phyloP scores from a whole-genome alignment of 2,888 invertebrate genomes.

The Ganaspis brasiliensis region DNA sequence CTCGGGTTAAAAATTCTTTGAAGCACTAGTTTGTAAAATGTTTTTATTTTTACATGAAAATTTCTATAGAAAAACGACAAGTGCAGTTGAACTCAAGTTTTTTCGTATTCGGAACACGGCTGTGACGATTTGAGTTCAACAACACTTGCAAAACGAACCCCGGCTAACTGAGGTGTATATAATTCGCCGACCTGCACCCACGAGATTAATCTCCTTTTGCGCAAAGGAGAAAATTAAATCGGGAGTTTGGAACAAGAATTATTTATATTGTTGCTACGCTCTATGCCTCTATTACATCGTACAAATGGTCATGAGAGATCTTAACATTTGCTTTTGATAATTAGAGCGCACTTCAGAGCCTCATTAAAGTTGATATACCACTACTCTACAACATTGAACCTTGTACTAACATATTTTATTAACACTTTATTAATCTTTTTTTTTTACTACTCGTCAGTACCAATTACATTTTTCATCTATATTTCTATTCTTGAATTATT shows the following conservation, averaged over 20 bases:
- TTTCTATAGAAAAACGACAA: neutral
- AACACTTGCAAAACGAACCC: constrained; percentile 40
- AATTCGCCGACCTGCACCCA: constrained; percentile 17
- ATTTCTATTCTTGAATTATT: neutral
- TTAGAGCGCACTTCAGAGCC: constrained; percentile 2
- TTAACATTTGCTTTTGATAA: constrained; percentile 8
- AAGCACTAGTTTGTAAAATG: neutral
- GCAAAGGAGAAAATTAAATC: constrained; percentile 7
- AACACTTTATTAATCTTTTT: neutral
- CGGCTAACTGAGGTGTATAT: constrained; percentile 31
- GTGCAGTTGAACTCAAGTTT: neutral
- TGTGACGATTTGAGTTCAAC: constrained; percentile 30
- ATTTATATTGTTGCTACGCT: neutral
- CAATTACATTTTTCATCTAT: neutral
- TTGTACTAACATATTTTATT: neutral
- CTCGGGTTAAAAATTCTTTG: no score
- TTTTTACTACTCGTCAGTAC: neutral
- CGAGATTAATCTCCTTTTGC: constrained; percentile 30
- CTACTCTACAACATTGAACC: neutral
- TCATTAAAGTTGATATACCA: constrained; percentile 12
- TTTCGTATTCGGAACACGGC: constrained; percentile 3
- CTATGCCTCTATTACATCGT: neutral
- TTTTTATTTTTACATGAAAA: neutral
- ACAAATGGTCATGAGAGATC: constrained; percentile 13
- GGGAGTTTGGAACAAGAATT: constrained; percentile 15